Base-by-base conservation (phyloP, 2,888 invertebrate genomes). In the Stratiomys singularior region DNA sequence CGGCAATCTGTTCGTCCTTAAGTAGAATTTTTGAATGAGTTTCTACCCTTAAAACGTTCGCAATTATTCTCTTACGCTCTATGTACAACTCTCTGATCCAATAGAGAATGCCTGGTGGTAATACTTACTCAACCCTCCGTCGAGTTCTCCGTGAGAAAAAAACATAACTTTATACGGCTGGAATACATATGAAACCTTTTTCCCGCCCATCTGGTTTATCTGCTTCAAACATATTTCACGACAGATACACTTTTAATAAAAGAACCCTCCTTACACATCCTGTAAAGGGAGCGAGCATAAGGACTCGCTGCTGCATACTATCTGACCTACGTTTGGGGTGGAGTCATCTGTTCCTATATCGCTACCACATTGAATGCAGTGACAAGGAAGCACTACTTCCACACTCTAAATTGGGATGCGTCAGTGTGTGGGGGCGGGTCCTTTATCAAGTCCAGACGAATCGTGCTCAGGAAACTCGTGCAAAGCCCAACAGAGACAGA, bases 1-100 rank as follows among this genome's bases (percentile, higher is more conserved):
- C 82, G 82, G 83, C 86, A 86, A 86, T 86, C 86, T 86, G 86
- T 86, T 85, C 83, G 82, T 83, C 85, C 83, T 87, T 86, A 86
- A 86, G 85, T 86, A 86, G 84, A 81, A 81, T 85, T 82, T 81
- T 82, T 81, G 11, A 21, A 63, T 72, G 47, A 18, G 37, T 74
- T 67, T 76, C 15, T 11, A 56, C 46, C 72, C 30, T 28, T n/a
- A 7, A 9, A 30, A 58, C 44, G 11, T 37, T 21, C 60, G 15
- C 25, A 60, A 60, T 21, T 30, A n/a, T n/a, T 9, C 47, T 47
- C 69, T 1, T 25, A 47, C 47, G 1, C 47, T 15, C 25, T 74
- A 74, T 74, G 25, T 74, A 74, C 58, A 60, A 21, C 21, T 21
- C 74, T 21, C 28, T 74, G 30, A 58, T 76, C 76, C 71, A 72